These are phyloP conservation scores for Gambusia holbrooki DNA, from an alignment of 2,113 vertebrate species.

Conservation along the genomic window DNA sequence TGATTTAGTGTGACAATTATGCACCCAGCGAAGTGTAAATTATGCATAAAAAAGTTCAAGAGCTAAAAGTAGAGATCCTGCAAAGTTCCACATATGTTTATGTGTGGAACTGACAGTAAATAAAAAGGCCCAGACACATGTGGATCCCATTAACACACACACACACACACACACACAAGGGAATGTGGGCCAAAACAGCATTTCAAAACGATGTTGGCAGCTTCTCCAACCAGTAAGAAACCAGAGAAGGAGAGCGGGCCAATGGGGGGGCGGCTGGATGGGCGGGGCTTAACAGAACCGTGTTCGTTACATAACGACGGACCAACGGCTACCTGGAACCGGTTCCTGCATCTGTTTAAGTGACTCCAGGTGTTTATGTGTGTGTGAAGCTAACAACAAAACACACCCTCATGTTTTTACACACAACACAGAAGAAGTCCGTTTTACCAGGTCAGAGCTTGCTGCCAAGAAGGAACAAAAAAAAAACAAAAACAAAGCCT, in stretches of 20 bases:
- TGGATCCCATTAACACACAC: constrained; percentile 59
- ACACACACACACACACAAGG: not conserved
- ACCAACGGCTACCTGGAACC: not conserved
- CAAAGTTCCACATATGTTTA: not conserved
- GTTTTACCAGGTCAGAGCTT: not conserved
- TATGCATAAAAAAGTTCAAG: not conserved
- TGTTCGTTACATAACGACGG: constrained; percentile 79
- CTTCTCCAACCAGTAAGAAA: constrained; percentile 63
- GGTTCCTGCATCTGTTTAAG: not conserved
- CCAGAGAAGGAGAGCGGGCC: constrained; percentile 50
- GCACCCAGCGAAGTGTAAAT: no score
- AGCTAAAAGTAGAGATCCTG: not conserved
- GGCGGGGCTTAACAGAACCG: constrained; percentile 55
- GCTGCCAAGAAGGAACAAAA: not conserved
- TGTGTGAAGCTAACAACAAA: not conserved
- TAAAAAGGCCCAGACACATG: constrained; percentile 50
- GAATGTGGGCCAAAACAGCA: constrained; percentile 72
- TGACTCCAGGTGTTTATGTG: not conserved
- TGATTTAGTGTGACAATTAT: no score
- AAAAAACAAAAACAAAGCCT: not conserved
- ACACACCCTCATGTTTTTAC: not conserved
- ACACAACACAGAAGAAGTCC: not conserved
- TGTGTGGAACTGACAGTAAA: not conserved
- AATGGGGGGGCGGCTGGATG: constrained; percentile 40
- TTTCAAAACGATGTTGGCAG: constrained; percentile 69